Evolutionary conservation across 2,888 invertebrate genomes (phyloP).

Genomic region (Holacanthella duospinosa): DNA sequence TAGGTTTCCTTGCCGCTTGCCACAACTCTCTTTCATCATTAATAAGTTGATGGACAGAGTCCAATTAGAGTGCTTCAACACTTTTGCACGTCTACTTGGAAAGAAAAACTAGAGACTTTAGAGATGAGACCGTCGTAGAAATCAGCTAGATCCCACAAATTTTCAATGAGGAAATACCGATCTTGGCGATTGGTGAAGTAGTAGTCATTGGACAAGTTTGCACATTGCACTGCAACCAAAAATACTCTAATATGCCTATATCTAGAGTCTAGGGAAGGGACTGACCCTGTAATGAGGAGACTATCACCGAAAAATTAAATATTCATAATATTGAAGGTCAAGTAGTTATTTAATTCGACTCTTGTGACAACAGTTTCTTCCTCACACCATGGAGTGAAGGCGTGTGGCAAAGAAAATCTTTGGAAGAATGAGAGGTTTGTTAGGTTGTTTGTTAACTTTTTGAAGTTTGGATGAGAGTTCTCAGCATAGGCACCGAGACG

Average conservation of each 20-base stretch:
- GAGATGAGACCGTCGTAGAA: conserved; percentile 68
- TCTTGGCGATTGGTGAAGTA: conserved; percentile 97
- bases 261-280: too few species aligned
- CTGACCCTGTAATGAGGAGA: conserved; percentile 80
- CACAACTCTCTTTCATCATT: conserved; percentile 50
- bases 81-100: conserved; percentile 48
- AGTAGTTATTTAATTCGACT: conserved; percentile 89
- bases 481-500: too few species aligned
- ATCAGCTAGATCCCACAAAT: conserved; percentile 62
- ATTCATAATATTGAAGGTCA: conserved; percentile 96
- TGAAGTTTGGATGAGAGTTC: too few species aligned
- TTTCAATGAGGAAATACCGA: conserved; percentile 79
- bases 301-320: conserved; percentile 89
- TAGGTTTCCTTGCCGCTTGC: conserved; percentile 43
- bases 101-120: conserved; percentile 52
- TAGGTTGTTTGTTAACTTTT: too few species aligned
- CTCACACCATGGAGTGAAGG: conserved; percentile 74
- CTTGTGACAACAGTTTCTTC: conserved; percentile 66
- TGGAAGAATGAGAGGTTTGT: conserved; percentile 43
- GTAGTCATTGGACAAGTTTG: conserved; percentile 92
- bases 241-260: too few species aligned
- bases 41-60: conserved; percentile 55
- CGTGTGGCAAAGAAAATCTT: conserved; percentile 81
- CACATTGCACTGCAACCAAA: too few species aligned
- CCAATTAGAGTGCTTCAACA: conserved; percentile 44